A percentile compares a stretch with the other conserved stretches of the same genome.
phyloP scores from a whole-genome alignment of 2,888 invertebrate species.

The Dinocampus coccinellae region DNA sequence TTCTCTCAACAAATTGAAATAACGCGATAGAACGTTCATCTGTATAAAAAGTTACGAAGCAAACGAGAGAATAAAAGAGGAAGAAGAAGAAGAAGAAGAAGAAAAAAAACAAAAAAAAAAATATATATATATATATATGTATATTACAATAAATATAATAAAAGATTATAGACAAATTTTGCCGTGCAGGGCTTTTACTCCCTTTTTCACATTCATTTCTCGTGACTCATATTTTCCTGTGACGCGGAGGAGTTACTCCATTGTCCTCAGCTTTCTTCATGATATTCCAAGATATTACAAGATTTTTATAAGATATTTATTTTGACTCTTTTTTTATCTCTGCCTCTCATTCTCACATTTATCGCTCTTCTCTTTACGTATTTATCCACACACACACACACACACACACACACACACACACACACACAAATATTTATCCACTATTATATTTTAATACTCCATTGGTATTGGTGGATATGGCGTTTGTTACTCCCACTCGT shows the following conservation, averaged over 20 bases:
- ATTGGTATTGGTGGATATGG: no score
- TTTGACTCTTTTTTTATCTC: not conserved
- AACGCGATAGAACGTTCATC: constrained; percentile 9
- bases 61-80: not conserved
- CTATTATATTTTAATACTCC: no score
- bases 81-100: no score
- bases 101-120: no score
- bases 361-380: no score
- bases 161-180: constrained; percentile 1
- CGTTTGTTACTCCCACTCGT: no score
- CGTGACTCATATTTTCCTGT: constrained; percentile 66
- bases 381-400: no score
- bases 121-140: no score
- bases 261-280: constrained; percentile 68
- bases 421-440: no score
- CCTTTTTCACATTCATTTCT: constrained; percentile 53
- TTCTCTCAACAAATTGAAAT: constrained; percentile 56
- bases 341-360: not conserved
- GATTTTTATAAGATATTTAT: not conserved
- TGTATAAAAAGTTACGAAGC: not conserved
- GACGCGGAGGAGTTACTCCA: constrained; percentile 67
- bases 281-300: constrained; percentile 53
- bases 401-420: no score
- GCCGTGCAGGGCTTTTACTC: constrained; percentile 15
- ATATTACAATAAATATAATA: no score